These are phyloP conservation scores for Mamestra brassicae DNA, from an alignment of 2,888 invertebrate species.

Conservation along the genomic window DNA sequence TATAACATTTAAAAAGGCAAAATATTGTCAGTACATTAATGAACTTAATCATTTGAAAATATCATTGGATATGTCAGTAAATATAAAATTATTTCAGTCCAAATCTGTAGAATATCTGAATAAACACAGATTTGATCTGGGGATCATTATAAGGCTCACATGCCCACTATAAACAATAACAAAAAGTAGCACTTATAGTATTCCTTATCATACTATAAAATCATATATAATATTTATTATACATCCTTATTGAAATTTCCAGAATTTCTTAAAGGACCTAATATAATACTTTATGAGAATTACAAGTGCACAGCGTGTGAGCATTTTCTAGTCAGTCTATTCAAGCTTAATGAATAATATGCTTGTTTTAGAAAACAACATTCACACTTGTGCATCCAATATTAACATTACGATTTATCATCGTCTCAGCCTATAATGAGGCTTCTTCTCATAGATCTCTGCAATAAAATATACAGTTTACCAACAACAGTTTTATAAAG, in stretches of 20 bases:
- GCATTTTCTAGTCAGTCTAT: constrained; percentile 55
- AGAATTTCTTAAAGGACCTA: constrained; percentile 47
- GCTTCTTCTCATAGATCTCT: constrained; percentile 47
- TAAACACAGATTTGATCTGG: constrained; percentile 60
- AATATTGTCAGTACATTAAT: constrained; percentile 67
- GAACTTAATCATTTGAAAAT: constrained; percentile 63
- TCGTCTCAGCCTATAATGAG: constrained; percentile 24
- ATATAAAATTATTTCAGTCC: constrained; percentile 52
- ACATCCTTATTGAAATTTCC: constrained; percentile 43
- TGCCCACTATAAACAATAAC: constrained; percentile 66
- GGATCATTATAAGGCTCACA: constrained; percentile 55
- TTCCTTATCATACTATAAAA: constrained; percentile 46
- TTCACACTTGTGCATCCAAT: constrained; percentile 31
- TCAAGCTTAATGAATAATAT: constrained; percentile 45
- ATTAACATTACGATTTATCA: constrained; percentile 36
- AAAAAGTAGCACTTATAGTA: constrained; percentile 64
- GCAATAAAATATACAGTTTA: constrained; percentile 58
- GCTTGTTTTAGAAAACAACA: constrained; percentile 54
- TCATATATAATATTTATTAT: constrained; percentile 24
- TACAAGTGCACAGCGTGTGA: constrained; percentile 43
- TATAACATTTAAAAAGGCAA: constrained; percentile 66
- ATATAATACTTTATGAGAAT: constrained; percentile 34
- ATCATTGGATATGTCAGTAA: constrained; percentile 65
- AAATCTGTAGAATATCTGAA: constrained; percentile 57
- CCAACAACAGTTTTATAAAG: constrained; percentile 40